Evolutionary conservation across 2,888 invertebrate genomes (phyloP).

Genomic region (Drymonia ruficornis): DNA sequence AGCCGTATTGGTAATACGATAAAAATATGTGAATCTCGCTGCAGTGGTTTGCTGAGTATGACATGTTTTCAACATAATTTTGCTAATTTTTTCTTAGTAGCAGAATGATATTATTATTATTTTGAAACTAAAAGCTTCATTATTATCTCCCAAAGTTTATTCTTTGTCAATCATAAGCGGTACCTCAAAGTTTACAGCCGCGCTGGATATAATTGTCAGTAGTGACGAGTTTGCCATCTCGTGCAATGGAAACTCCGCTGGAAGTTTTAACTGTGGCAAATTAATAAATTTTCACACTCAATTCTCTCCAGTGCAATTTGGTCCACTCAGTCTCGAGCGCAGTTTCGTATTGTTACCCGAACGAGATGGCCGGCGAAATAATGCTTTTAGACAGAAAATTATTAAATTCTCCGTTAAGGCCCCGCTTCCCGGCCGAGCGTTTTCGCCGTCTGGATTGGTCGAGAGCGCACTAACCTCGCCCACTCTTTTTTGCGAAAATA

Average conservation of each 20-base stretch:
- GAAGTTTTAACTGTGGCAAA: conserved; percentile 26
- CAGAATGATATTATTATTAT: no score
- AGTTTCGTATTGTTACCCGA: conserved; percentile 5
- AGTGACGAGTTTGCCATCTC: no score
- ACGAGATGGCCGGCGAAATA: background rate
- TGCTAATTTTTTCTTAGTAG: no score
- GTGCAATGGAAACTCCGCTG: conserved; percentile 2
- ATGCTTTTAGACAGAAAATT: background rate
- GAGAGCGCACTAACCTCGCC: no score
- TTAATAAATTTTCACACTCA: conserved; percentile 26
- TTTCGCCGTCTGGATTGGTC: no score
- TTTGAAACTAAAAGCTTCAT: background rate
- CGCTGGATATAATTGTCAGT: background rate
- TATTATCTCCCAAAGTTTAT: background rate
- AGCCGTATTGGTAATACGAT: no score
- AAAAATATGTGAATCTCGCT: no score
- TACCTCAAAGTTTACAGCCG: background rate
- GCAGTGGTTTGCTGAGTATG: no score
- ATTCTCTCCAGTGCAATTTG: conserved; percentile 13
- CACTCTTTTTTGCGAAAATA: no score
- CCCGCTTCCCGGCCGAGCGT: no score
- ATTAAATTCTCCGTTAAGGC: no score
- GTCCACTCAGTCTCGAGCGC: conserved; percentile 9
- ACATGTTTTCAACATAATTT: no score
- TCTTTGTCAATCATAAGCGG: background rate